Evolutionary conservation across 2,888 invertebrate genomes (phyloP).

Genomic region (Drosophila cognata): DNA sequence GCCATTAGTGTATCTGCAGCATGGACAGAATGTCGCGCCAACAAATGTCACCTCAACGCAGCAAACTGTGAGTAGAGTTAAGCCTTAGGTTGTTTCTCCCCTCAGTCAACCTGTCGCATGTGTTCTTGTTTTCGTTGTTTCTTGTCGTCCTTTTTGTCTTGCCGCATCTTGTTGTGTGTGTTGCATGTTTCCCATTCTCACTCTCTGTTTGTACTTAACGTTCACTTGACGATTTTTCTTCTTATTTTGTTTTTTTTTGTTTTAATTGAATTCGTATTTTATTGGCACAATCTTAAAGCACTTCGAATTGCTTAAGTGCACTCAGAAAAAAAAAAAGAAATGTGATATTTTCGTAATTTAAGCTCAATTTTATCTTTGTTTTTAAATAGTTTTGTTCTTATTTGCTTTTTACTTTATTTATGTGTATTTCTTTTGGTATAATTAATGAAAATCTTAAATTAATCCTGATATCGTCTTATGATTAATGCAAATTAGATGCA

Average conservation of each 20-base stretch:
- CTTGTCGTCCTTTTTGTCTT: constrained; percentile 35
- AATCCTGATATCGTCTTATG: not conserved
- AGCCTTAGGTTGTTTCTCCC: constrained; percentile 49
- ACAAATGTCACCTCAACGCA: constrained; percentile 73
- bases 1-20: constrained; percentile 82
- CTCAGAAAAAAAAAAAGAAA: not conserved
- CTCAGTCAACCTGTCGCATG: constrained; percentile 67
- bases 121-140: constrained; percentile 47
- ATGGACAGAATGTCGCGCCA: constrained; percentile 74
- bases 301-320: constrained; percentile 44
- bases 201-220: constrained; percentile 28
- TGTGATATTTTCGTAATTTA: not conserved
- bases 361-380: not conserved
- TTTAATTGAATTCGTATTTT: constrained; percentile 75
- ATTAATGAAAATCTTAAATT: not conserved
- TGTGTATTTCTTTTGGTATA: not conserved
- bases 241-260: constrained; percentile 27
- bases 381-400: not conserved
- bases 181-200: constrained; percentile 37
- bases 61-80: constrained; percentile 82
- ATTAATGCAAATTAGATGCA: not conserved
- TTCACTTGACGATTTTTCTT: constrained; percentile 23
- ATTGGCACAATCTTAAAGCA: constrained; percentile 62
- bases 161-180: constrained; percentile 48
- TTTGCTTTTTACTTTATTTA: not conserved